phyloP scores from a whole-genome alignment of 1,140 invertebrate species.

The Pygmarrhopalites habei region DNA sequence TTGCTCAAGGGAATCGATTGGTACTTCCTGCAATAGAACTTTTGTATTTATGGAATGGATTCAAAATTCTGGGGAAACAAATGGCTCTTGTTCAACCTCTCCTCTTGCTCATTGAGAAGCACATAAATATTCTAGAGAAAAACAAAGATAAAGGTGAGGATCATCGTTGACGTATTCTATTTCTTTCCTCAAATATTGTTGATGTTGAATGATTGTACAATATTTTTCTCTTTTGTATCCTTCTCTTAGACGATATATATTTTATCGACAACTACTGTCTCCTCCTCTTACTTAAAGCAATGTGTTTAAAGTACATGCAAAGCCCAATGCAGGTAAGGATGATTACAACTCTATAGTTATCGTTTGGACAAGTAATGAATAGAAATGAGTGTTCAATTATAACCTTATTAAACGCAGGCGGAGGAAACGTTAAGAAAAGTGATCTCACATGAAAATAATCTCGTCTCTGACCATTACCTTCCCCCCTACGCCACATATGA shows the following conservation, averaged over 20 bases:
- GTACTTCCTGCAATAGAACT: slow-evolving; percentile 78
- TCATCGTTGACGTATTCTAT: neutral
- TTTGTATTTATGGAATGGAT: slow-evolving; percentile 90
- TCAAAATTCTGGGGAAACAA: slow-evolving; percentile 71
- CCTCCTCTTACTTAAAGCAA: slow-evolving; percentile 69
- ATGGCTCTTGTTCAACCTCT: slow-evolving; percentile 60
- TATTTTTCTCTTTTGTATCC: neutral
- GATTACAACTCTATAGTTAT: too few relatives aligned
- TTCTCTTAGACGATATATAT: slow-evolving; percentile 45
- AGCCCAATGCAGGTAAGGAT: slow-evolving; percentile 65
- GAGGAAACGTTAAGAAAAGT: slow-evolving; percentile 67
- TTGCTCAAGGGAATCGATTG: slow-evolving; percentile 63
- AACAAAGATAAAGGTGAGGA: slow-evolving; percentile 40
- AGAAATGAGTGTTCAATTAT: too few relatives aligned
- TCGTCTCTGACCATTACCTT: slow-evolving; percentile 71
- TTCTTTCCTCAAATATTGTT: too few relatives aligned
- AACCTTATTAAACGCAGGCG: too few relatives aligned
- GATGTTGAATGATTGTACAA: too few relatives aligned
- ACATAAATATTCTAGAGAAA: slow-evolving; percentile 32
- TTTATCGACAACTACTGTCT: slow-evolving; percentile 72
- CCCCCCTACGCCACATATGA: slow-evolving; percentile 77
- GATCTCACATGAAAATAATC: slow-evolving; percentile 61
- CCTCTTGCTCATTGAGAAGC: slow-evolving; percentile 60
- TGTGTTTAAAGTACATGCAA: slow-evolving; percentile 68
- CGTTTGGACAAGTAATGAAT: too few relatives aligned